Evolutionary conservation across 1,140 invertebrate species (phyloP).

Genomic region (Trigoniulus corallinus): DNA sequence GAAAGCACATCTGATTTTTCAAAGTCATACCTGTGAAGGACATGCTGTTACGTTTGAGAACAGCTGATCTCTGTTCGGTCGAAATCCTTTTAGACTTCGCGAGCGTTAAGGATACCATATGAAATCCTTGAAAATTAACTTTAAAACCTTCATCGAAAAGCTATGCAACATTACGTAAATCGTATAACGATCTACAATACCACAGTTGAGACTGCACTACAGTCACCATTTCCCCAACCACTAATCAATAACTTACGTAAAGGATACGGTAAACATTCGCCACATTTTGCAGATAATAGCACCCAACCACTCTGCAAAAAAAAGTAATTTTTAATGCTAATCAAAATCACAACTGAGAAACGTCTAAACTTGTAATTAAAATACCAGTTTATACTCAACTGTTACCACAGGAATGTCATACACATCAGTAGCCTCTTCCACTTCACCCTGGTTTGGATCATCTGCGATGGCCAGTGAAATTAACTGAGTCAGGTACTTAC

Average conservation of each 20-base stretch:
- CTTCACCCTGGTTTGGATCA: conserved; percentile 54
- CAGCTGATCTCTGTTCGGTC: conserved; percentile 38
- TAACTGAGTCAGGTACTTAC: conserved; percentile 68
- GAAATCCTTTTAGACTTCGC: conserved; percentile 40
- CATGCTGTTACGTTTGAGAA: conserved; percentile 56
- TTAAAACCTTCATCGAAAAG: too few relatives aligned
- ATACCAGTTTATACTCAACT: conserved; percentile 23
- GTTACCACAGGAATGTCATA: conserved; percentile 78
- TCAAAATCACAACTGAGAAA: background rate
- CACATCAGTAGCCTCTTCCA: conserved; percentile 68
- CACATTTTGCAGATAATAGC: conserved; percentile 45
- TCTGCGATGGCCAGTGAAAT: conserved; percentile 78
- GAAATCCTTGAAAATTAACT: too few relatives aligned
- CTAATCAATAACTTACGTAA: too few relatives aligned
- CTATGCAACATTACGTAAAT: background rate
- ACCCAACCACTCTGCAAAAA: conserved; percentile 50
- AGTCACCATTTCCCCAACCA: background rate
- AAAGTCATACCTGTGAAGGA: conserved; percentile 36
- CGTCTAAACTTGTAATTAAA: conserved; percentile 9
- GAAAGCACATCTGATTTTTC: too few relatives aligned
- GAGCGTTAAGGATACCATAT: too few relatives aligned
- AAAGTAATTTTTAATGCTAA: conserved; percentile 6
- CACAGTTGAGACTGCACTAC: background rate
- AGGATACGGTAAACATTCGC: conserved; percentile 51
- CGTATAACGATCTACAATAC: background rate